Evolutionary conservation across 2,888 invertebrate genomes (phyloP).

Genomic region (Orthonevra nobilis): DNA sequence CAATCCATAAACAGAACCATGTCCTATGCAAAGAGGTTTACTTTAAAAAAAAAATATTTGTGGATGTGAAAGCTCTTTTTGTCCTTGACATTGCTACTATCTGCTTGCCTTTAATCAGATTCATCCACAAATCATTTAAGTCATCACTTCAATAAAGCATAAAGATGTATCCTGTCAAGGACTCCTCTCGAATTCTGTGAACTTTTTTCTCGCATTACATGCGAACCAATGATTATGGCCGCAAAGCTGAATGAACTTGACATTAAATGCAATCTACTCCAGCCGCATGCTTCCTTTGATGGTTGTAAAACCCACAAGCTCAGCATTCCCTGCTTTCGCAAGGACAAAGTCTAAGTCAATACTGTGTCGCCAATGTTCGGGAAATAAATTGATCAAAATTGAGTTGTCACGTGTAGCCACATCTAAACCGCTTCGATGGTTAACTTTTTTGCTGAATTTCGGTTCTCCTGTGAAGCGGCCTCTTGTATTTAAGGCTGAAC

Average conservation of each 20-base stretch:
- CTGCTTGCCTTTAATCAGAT: no score
- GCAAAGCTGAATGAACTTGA: constrained; percentile 36
- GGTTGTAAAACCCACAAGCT: constrained; percentile 1
- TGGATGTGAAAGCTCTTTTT: no score
- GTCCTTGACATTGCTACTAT: no score
- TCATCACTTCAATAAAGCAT: neutral
- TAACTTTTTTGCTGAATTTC: constrained; percentile 30
- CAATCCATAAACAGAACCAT: no score
- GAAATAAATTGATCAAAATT: constrained; percentile 54
- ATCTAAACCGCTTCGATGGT: neutral
- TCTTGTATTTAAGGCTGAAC: constrained; percentile 33
- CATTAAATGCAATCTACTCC: constrained; percentile 32
- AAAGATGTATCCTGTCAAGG: neutral
- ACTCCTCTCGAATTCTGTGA: neutral
- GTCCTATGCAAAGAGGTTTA: no score
- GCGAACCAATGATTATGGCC: constrained; percentile 34
- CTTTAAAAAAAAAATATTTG: no score
- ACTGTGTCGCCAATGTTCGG: no score
- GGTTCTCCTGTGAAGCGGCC: constrained; percentile 10
- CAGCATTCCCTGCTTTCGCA: constrained; percentile 1
- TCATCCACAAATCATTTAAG: no score
- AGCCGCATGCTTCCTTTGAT: constrained; percentile 5
- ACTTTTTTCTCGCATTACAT: constrained; percentile 15
- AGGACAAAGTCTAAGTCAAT: constrained; percentile 35
- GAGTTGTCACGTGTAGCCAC: constrained; percentile 42